These are phyloP conservation scores for Coluber constrictor DNA, from an alignment of 2,797 vertebrate genomes.

Conservation along the genomic window DNA sequence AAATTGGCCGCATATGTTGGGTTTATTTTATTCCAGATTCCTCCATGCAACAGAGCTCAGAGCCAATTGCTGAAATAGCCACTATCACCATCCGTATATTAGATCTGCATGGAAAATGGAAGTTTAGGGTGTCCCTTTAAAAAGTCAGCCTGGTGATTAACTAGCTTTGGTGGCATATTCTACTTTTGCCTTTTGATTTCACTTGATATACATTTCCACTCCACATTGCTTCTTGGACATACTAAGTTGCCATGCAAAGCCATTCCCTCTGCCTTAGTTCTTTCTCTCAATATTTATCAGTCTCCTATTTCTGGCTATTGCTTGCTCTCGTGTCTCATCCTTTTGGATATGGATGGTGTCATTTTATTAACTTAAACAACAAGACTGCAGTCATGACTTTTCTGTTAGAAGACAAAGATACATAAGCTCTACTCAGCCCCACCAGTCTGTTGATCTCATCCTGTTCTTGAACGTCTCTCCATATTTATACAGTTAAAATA, in stretches of 20 bases:
- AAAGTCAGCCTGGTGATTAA: background rate
- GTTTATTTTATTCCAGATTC: too few relatives aligned
- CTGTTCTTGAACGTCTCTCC: background rate
- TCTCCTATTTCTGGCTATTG: too few relatives aligned
- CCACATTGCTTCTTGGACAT: background rate
- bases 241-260: background rate
- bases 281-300: too few relatives aligned
- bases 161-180: background rate
- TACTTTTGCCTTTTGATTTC: background rate
- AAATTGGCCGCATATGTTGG: too few relatives aligned
- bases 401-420: too few relatives aligned
- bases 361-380: background rate
- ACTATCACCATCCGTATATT: too few relatives aligned
- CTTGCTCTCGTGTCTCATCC: background rate
- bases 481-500: background rate
- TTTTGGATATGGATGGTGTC: background rate
- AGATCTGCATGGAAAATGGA: too few relatives aligned
- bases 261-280: too few relatives aligned
- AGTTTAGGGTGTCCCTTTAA: background rate
- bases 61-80: too few relatives aligned
- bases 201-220: background rate
- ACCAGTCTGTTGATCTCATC: background rate
- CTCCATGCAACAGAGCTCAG: too few relatives aligned
- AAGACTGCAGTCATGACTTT: too few relatives aligned
- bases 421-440: too few relatives aligned